phyloP scores from a whole-genome alignment of 2,888 invertebrate genomes.

The Lepidocyrtinus sp. region DNA sequence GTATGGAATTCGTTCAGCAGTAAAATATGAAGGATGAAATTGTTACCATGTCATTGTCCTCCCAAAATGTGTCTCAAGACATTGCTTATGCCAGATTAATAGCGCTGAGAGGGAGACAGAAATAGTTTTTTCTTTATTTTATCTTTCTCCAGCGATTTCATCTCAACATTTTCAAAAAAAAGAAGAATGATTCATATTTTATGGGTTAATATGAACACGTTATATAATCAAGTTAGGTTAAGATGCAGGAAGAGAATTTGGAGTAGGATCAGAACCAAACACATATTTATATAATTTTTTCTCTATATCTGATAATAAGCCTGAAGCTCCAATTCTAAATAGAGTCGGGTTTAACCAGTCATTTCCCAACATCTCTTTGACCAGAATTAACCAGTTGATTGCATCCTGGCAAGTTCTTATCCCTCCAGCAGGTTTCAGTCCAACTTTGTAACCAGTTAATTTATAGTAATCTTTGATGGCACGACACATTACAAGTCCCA shows the following conservation, averaged over 20 bases:
- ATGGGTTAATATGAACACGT: too few relatives aligned
- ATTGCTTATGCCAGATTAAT: too few relatives aligned
- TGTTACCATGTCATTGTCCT: too few relatives aligned
- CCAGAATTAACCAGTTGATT: constrained; percentile 87
- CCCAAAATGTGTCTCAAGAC: too few relatives aligned
- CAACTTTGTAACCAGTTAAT: constrained; percentile 84
- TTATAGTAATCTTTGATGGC: constrained; percentile 88
- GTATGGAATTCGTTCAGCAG: too few relatives aligned
- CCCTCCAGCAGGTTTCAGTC: constrained; percentile 98
- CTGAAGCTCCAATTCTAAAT: constrained; percentile 96
- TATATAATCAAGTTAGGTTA: too few relatives aligned
- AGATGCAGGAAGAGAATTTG: constrained; percentile 56
- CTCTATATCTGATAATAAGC: constrained; percentile 86
- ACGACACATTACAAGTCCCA: constrained; percentile 93
- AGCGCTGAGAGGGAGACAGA: background rate
- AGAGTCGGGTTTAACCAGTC: constrained; percentile 85
- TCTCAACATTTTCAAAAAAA: too few relatives aligned
- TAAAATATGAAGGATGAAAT: too few relatives aligned
- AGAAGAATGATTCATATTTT: too few relatives aligned
- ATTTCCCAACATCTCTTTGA: constrained; percentile 87
- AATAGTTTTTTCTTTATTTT: too few relatives aligned
- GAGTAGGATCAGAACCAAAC: constrained; percentile 50
- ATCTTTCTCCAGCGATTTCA: too few relatives aligned
- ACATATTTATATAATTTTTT: constrained; percentile 74
- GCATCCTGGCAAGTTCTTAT: constrained; percentile 89